Conservation (phyloP, 2,888 invertebrate genomes). For the Lissocephala sabroskyi region DNA sequence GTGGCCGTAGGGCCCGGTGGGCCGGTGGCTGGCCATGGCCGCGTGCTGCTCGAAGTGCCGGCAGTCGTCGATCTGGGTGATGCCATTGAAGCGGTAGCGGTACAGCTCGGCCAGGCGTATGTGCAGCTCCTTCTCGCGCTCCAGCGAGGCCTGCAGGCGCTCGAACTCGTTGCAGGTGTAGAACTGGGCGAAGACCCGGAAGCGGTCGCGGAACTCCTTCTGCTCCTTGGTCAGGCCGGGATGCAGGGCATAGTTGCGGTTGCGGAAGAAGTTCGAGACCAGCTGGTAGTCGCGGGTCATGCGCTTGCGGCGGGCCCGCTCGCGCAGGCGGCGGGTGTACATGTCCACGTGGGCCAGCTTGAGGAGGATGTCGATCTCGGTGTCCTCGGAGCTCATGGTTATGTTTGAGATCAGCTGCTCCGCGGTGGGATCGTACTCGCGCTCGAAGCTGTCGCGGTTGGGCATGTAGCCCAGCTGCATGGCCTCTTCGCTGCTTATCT, state of each 20-base stretch:
- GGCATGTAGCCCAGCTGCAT: constrained; percentile 94
- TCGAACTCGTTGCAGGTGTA: constrained; percentile 89
- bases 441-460: constrained; percentile 95
- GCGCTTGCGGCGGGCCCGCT: constrained; percentile 90
- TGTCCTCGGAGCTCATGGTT: constrained; percentile 87
- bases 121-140: constrained; percentile 88
- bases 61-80: constrained; percentile 87
- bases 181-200: constrained; percentile 90
- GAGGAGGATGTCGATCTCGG: constrained; percentile 89
- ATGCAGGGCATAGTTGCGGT: constrained; percentile 73
- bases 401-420: constrained; percentile 91
- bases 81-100: constrained; percentile 88
- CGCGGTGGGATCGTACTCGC: constrained; percentile 94
- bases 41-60: constrained; percentile 89
- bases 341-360: constrained; percentile 95
- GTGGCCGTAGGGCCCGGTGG: constrained; percentile 72
- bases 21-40: constrained; percentile 76
- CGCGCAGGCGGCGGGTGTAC: constrained; percentile 87
- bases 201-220: constrained; percentile 81
- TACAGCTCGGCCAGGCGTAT: constrained; percentile 86
- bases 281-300: constrained; percentile 93
- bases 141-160: constrained; percentile 82
- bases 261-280: constrained; percentile 86
- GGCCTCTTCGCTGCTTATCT: constrained; percentile 88
- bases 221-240: constrained; percentile 73